These are phyloP conservation scores for Taxidea taxus DNA, from an alignment of 2,113 vertebrate genomes.

Conservation along the genomic window DNA sequence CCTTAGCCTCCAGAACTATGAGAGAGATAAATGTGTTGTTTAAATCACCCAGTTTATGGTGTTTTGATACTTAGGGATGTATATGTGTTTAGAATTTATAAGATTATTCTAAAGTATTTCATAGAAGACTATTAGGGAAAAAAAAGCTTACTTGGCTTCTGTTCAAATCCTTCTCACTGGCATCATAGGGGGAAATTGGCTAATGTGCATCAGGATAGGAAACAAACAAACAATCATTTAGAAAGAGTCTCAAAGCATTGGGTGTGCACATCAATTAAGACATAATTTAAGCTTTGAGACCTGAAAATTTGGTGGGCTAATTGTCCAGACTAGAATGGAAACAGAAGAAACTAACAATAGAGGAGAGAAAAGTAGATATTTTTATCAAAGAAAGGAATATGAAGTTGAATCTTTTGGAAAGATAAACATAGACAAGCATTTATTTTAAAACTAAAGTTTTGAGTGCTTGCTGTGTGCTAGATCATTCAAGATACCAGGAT, in stretches of 20 bases:
- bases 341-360: neutral
- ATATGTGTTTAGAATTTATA: neutral
- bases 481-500: neutral
- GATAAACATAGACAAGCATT: neutral
- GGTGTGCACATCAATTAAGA: neutral
- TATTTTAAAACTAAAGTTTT: neutral
- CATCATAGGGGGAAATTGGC: neutral
- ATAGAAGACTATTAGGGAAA: neutral
- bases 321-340: neutral
- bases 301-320: neutral
- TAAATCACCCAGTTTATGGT: neutral
- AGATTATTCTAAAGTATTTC: neutral
- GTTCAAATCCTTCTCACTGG: neutral
- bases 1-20: neutral
- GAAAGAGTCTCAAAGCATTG: neutral
- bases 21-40: neutral
- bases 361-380: neutral
- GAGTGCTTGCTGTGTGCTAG: neutral
- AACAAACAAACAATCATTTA: neutral
- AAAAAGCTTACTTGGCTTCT: neutral
- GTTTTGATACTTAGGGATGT: neutral
- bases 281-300: neutral
- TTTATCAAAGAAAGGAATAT: neutral
- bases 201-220: neutral
- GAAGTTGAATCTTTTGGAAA: neutral